These are phyloP conservation scores for Carapus acus DNA, from an alignment of 2,797 vertebrate genomes.

Conservation along the genomic window DNA sequence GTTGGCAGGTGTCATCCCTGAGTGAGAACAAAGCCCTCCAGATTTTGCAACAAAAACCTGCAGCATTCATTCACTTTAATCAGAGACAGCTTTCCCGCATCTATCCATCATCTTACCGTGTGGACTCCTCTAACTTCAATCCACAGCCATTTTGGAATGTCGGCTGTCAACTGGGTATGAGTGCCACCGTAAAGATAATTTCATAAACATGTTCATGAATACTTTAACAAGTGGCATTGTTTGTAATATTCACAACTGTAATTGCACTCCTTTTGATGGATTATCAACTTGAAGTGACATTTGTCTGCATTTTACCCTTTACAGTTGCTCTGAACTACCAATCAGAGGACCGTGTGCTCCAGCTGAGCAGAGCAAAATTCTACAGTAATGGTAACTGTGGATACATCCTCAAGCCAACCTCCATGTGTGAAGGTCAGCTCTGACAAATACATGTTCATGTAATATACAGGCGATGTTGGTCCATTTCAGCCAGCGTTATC, in stretches of 20 bases:
- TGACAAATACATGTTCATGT: no score
- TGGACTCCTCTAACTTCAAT: slow-evolving; percentile 98
- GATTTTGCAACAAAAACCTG: slow-evolving; percentile 88
- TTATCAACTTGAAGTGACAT: not conserved
- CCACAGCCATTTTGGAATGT: slow-evolving; percentile 97
- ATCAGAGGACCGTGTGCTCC: slow-evolving; percentile 91
- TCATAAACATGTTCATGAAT: no score
- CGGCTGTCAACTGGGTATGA: slow-evolving; percentile 90
- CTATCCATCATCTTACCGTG: slow-evolving; percentile 93
- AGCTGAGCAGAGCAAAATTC: slow-evolving; percentile 95
- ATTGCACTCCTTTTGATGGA: not conserved
- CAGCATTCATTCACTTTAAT: slow-evolving; percentile 86
- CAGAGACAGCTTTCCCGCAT: slow-evolving; percentile 91
- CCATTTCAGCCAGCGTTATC: no score
- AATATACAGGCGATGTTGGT: no score
- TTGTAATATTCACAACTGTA: not conserved
- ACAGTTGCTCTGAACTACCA: slow-evolving; percentile 97
- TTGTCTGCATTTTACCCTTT: slow-evolving; percentile 17
- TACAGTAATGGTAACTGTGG: slow-evolving; percentile 92
- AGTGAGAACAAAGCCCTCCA: slow-evolving; percentile 96
- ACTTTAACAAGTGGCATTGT: not conserved
- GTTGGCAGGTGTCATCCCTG: slow-evolving; percentile 96
- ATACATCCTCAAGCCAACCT: slow-evolving; percentile 87
- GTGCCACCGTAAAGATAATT: no score
- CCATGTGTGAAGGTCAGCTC: slow-evolving; percentile 90